phyloP scores from a whole-genome alignment of 2,888 invertebrate species.

The Phorcus lineatus region DNA sequence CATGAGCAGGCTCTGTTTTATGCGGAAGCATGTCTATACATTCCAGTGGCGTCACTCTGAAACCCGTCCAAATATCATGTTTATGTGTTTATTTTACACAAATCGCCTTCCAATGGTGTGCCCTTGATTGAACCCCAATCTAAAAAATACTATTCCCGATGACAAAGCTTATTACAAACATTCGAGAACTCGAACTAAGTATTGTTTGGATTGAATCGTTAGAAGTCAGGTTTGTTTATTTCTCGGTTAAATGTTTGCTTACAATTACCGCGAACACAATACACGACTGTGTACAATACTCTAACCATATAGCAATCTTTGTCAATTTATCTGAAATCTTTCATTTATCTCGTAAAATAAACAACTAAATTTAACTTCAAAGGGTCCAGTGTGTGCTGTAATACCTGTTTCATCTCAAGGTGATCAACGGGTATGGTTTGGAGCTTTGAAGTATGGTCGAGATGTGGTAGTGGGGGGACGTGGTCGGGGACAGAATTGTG shows the following conservation, averaged over 20 bases:
- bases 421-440: too few relatives aligned
- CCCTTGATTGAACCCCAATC: background rate
- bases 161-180: background rate
- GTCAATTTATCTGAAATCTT: too few relatives aligned
- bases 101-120: background rate
- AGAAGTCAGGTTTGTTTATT: background rate
- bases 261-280: background rate
- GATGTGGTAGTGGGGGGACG: too few relatives aligned
- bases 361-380: too few relatives aligned
- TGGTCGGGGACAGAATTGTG: too few relatives aligned
- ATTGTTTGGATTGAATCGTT: background rate
- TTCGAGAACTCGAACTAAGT: background rate
- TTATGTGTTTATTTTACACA: conserved; percentile 2
- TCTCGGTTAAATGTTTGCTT: background rate
- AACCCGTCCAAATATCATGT: background rate
- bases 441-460: too few relatives aligned
- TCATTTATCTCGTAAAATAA: too few relatives aligned
- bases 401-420: too few relatives aligned
- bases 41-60: background rate
- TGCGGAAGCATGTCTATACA: background rate
- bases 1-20: background rate
- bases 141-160: background rate
- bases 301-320: too few relatives aligned
- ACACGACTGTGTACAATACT: too few relatives aligned
- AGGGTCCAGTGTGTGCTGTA: too few relatives aligned